Evolutionary conservation across 2,113 vertebrate species (phyloP).

Genomic region (Elephas maximus): DNA sequence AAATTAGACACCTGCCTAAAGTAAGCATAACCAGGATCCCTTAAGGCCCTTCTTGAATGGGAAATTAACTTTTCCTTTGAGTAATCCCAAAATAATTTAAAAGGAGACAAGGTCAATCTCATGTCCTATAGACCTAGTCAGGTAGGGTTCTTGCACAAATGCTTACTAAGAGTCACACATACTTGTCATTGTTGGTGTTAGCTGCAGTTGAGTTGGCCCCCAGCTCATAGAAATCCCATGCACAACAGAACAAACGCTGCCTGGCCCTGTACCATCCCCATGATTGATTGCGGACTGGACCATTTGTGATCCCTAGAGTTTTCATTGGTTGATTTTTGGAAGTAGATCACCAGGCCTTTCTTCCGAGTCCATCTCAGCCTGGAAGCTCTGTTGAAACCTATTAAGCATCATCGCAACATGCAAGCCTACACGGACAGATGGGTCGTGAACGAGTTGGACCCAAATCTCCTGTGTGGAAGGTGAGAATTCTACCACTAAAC

Average conservation of each 20-base stretch:
- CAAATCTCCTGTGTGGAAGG: not conserved
- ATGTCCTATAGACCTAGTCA: not conserved
- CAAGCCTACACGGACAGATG: not conserved
- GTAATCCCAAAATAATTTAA: not conserved
- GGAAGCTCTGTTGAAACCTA: not conserved
- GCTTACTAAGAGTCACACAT: not conserved
- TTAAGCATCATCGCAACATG: not conserved
- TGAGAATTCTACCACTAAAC: not conserved
- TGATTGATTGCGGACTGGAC: not conserved
- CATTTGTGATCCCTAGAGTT: not conserved
- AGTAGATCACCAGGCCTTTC: not conserved
- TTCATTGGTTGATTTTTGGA: not conserved
- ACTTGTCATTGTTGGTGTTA: too few relatives aligned
- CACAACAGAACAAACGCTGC: not conserved
- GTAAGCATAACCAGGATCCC: not conserved
- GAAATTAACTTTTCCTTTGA: constrained; percentile 20
- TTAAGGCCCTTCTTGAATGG: not conserved
- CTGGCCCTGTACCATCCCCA: not conserved
- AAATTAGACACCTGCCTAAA: not conserved
- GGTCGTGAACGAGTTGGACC: not conserved
- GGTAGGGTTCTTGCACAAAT: not conserved
- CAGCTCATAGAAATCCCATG: not conserved
- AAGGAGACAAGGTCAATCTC: not conserved
- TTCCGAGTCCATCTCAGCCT: not conserved
- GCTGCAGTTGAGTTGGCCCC: not conserved